These are phyloP conservation scores for Staurois parvus DNA, from an alignment of 2,797 vertebrate species.

Conservation along the genomic window DNA sequence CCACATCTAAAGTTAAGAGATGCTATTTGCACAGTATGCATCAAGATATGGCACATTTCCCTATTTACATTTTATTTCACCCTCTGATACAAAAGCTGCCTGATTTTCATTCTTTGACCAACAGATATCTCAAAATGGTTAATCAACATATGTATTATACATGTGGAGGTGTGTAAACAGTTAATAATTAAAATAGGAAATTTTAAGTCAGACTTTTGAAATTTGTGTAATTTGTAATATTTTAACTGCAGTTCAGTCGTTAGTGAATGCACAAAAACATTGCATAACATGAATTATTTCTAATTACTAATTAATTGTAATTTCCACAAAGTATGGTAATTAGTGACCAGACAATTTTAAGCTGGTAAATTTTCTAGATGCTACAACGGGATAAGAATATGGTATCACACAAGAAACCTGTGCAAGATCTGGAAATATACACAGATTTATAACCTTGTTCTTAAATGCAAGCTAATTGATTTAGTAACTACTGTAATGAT, in stretches of 20 bases:
- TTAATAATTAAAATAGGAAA: neutral
- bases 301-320: too few species aligned
- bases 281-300: too few species aligned
- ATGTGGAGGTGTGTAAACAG: neutral
- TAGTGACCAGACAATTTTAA: too few species aligned
- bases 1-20: slow-evolving; percentile 67
- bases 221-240: neutral
- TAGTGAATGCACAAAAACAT: neutral
- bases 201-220: neutral
- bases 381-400: too few species aligned
- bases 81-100: neutral
- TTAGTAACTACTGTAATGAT: too few species aligned
- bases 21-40: slow-evolving; percentile 76
- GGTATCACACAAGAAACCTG: too few species aligned
- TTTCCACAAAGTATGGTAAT: too few species aligned
- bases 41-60: slow-evolving; percentile 70
- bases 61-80: slow-evolving; percentile 54
- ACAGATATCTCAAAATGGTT: neutral
- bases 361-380: too few species aligned
- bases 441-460: too few species aligned
- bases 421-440: too few species aligned
- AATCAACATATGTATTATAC: neutral
- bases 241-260: neutral
- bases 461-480: too few species aligned
- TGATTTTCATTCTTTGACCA: neutral